Evolutionary conservation across 1,140 invertebrate genomes (phyloP), one percentile per base, ranked within the genome.

Genomic region (Caenorhabditis tropicalis): DNA sequence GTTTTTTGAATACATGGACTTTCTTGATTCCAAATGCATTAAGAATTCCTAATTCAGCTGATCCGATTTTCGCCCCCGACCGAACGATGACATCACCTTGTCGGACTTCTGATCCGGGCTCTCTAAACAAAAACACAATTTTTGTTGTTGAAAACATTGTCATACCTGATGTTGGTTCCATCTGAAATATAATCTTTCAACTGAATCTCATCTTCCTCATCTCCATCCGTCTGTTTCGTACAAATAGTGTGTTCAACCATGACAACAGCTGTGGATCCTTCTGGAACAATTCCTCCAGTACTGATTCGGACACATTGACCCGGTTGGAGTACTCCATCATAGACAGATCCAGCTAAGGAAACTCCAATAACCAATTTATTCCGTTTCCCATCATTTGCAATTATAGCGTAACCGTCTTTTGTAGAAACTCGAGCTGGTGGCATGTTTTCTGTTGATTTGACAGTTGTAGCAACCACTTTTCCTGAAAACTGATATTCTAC

Each of bases 191-290:
- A n/a, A 16, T 60, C 33, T 5, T 81, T 65, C 4, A 81, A 3
- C n/a, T 33, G 19, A 16, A 85, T 85, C 24, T 60, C 80, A 5
- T 16, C 7, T 53, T 85, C 83, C 31, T 85, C 79, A 4, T 43
- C 80, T 0, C 39, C 46, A 6, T 74, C 70, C 10, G 21, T 36
- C 19, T 15, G 21, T 84, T 43, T 48, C 53, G 16, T 31, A 43
- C 51, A 48, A 82, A 29, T n/a, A 36, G 85, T 86, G 46, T 83
- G 19, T 24, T 86, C 85, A 2, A 83, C 65, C 82, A 53, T 79
- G n/a, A 86, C 56, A 10, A 86, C 85, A 31, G 85, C 85, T 46
- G 79, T 83, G 0, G 85, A 70, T 12, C 82, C 74, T 24, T 79
- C 65, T 16, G 85, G 85, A 10, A 86, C 24, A 4, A 79, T n/a